phyloP scores from a whole-genome alignment of 2,888 invertebrate genomes.

The Calephelis perditalis region DNA sequence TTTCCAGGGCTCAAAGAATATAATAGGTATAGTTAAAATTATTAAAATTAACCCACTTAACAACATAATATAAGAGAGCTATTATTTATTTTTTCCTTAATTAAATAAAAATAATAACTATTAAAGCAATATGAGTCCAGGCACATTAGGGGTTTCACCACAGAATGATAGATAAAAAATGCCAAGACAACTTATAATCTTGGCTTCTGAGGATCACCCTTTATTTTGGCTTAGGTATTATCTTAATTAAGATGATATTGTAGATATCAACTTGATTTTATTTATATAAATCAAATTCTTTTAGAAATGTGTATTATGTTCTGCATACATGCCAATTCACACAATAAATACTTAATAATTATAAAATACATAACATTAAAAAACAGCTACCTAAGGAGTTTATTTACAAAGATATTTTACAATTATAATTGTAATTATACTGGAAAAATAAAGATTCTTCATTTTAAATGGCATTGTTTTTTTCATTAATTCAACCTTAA shows the following conservation, averaged over 20 bases:
- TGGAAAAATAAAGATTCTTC: slow-evolving; percentile 12
- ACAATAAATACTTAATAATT: slow-evolving; percentile 27
- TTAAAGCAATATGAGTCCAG: too few species aligned
- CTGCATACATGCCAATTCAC: slow-evolving; percentile 21
- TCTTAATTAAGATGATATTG: not conserved
- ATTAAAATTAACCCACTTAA: not conserved
- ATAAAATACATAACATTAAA: slow-evolving; percentile 22
- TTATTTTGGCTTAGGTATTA: not conserved
- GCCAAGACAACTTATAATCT: too few species aligned
- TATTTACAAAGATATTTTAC: slow-evolving; percentile 24
- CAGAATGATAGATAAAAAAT: too few species aligned
- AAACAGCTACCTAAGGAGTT: slow-evolving; percentile 25
- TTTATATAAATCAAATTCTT: slow-evolving; percentile 13
- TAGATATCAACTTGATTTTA: not conserved
- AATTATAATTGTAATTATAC: slow-evolving; percentile 10
- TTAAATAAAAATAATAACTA: too few species aligned
- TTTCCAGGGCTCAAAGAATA: slow-evolving; percentile 13
- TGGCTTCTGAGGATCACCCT: too few species aligned
- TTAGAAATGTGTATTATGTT: slow-evolving; percentile 3
- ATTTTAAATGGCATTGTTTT: not conserved
- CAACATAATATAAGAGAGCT: too few species aligned
- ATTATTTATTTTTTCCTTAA: too few species aligned
- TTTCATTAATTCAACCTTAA: not conserved
- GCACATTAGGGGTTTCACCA: too few species aligned
- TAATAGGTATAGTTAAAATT: not conserved